phyloP scores from a whole-genome alignment of 2,113 vertebrate genomes.

The Alethe diademata region DNA sequence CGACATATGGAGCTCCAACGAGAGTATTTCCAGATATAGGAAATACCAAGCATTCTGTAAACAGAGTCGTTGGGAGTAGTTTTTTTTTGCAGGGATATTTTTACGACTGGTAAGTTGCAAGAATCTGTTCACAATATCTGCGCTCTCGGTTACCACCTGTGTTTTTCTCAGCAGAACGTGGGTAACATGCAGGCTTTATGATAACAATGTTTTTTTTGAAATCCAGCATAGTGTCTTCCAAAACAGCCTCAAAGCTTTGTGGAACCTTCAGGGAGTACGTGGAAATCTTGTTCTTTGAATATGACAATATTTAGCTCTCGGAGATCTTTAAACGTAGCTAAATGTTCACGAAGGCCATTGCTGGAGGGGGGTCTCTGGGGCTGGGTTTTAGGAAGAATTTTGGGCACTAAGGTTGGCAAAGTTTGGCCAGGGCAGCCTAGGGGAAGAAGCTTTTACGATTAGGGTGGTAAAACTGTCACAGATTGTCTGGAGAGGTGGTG shows the following conservation, averaged over 20 bases:
- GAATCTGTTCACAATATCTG: slow-evolving; percentile 53
- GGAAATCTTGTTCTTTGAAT: not conserved
- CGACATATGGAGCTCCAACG: slow-evolving; percentile 51
- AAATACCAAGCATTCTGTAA: slow-evolving; percentile 68
- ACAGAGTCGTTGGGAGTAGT: slow-evolving; percentile 33
- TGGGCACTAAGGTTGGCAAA: not conserved
- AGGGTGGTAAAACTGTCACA: not conserved
- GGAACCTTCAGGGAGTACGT: not conserved
- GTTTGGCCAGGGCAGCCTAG: not conserved
- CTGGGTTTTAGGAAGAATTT: not conserved
- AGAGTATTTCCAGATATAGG: slow-evolving; percentile 62
- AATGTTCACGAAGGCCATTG: accelerated
- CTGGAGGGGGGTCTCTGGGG: accelerated
- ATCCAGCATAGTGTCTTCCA: not conserved
- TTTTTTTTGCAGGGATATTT: slow-evolving; percentile 47
- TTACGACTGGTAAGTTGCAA: slow-evolving; percentile 46
- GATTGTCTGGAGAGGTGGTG: not conserved
- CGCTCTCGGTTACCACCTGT: slow-evolving; percentile 7
- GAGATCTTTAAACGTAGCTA: not conserved
- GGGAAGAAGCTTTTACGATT: not conserved
- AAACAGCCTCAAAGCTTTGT: not conserved
- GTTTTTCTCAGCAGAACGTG: slow-evolving; percentile 17
- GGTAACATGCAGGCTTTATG: not conserved
- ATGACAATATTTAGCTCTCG: not conserved
- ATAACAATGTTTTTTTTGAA: not conserved